These are phyloP conservation scores for Ormia ochracea DNA, from an alignment of 2,888 invertebrate genomes.

Conservation along the genomic window DNA sequence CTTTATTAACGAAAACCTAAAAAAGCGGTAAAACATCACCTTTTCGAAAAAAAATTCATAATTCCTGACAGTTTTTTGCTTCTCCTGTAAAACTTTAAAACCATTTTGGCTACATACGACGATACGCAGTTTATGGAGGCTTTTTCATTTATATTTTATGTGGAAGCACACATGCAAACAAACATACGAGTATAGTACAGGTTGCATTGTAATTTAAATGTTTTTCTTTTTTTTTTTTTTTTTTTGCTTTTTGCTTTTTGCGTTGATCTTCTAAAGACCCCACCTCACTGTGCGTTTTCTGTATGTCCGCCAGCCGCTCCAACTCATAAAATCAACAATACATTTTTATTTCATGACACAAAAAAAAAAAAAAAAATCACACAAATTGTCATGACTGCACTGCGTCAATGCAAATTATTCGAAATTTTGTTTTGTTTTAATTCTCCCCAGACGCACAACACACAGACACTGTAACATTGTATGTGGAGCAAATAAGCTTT, in stretches of 20 bases:
- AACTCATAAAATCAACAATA: conserved; percentile 17
- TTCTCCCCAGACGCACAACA: neutral
- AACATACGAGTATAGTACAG: neutral
- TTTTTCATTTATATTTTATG: neutral
- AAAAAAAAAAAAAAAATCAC: neutral
- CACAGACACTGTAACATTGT: conserved; percentile 16
- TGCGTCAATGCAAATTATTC: conserved; percentile 37
- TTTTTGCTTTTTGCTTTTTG: conserved; percentile 16
- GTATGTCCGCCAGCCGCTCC: neutral
- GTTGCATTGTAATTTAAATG: conserved; percentile 16
- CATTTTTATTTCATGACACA: conserved; percentile 32
- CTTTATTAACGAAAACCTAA: too few relatives aligned
- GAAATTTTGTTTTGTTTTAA: neutral
- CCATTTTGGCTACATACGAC: too few relatives aligned
- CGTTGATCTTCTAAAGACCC: conserved; percentile 10
- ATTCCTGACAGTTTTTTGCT: too few relatives aligned
- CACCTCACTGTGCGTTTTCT: conserved; percentile 3
- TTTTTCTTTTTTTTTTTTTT: conserved; percentile 9
- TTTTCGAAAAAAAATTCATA: too few relatives aligned
- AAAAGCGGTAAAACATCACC: too few relatives aligned
- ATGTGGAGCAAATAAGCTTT: conserved; percentile 23
- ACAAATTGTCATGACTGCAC: conserved; percentile 4
- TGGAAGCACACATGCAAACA: too few relatives aligned
- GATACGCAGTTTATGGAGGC: too few relatives aligned
- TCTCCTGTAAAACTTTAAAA: too few relatives aligned